Evolutionary conservation across 2,888 invertebrate genomes (phyloP).

Genomic region (Aporophyla nigra): DNA sequence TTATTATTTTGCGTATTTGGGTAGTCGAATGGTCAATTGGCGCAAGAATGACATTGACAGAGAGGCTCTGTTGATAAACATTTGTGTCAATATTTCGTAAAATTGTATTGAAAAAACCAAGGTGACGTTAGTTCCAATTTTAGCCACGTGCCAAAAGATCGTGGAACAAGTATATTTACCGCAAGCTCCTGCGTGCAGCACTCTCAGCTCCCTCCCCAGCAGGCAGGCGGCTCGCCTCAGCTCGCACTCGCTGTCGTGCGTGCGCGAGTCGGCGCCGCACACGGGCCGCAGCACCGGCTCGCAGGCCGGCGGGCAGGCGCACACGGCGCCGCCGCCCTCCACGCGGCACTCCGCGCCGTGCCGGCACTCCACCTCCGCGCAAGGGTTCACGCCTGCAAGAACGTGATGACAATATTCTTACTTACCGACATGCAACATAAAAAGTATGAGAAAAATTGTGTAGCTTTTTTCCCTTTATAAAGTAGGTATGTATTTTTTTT

Average conservation of each 20-base stretch:
- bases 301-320: conserved; percentile 95
- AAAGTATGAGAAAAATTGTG: not conserved
- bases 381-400: conserved; percentile 95
- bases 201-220: conserved; percentile 86
- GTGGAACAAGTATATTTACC: conserved; percentile 73
- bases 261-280: conserved; percentile 96
- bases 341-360: conserved; percentile 96
- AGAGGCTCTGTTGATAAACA: not conserved
- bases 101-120: not conserved
- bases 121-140: not conserved
- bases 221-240: conserved; percentile 93
- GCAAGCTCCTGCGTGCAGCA: conserved; percentile 88
- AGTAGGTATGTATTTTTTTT: not conserved
- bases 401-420: no score
- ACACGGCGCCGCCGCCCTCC: conserved; percentile 94
- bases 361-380: conserved; percentile 94
- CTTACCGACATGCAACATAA: not conserved
- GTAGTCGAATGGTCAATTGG: not conserved
- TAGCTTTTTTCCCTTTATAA: no score
- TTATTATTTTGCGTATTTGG: not conserved
- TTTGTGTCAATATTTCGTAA: not conserved
- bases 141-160: not conserved
- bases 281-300: conserved; percentile 95
- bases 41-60: not conserved
- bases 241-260: conserved; percentile 96